Evolutionary conservation across 2,113 vertebrate genomes (phyloP), one percentile per base, ranked within the genome.

Genomic region (Rutilus rutilus): DNA sequence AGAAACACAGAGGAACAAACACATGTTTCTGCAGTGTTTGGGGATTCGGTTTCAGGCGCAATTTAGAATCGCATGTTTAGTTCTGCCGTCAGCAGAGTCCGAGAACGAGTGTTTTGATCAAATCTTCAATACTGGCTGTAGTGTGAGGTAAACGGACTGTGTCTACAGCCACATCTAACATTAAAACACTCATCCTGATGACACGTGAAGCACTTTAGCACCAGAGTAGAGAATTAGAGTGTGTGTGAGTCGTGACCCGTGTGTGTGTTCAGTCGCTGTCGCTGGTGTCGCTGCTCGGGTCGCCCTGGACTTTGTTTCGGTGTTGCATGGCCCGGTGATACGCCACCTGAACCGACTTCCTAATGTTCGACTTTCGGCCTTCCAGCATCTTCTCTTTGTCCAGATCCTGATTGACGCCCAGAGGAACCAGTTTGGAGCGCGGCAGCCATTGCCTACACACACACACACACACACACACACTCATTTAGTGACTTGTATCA

Each of bases 301-400:
- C 97, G 57, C 98, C 97, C 91, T 99, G 98, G 91, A 99, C 98
- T 89, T 99, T 99, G 95, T 97, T 99, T 88, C 97, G 98, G 92
- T 99, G 98, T 93, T 98, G 97, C 97, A 99, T 97, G 90, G 98
- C 98, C 0, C 98, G 96, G 91, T 98, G 97, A 89, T 99, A 99
- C 36, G 98, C 98, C 6, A 99, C 97, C 93, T 99, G 98, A 87
- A 99, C 98, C 0, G 98, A 99, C 90, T 99, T 99, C 77, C 98
- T 97, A 92, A 99, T 99, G 94, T 99, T 99, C 65, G 98, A 99
- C 87, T 99, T 99, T 83, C 98, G 94, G 60, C 98, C 98, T 87
- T 99, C 98, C 91, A 98, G 94, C 98, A 99, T 99, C 92, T 99
- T 99, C 93, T 98, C 97, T 89, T 99, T 99, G 93, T 99, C 98